Conservation (phyloP, 2,888 invertebrate genomes). For the Fissipunctia ypsillon region DNA sequence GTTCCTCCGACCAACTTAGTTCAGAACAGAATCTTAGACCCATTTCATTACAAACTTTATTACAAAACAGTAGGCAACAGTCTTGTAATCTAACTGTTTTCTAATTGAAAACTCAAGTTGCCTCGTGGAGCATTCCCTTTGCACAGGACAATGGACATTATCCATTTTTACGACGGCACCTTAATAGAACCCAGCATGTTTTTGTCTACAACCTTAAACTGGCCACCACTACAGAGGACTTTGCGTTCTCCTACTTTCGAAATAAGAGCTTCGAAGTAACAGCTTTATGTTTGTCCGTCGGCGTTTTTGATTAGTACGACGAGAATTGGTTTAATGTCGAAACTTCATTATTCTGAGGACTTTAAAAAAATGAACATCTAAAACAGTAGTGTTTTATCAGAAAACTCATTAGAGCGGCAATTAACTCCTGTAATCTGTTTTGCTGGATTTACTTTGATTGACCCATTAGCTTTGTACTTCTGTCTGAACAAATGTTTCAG, state of each 20-base stretch:
- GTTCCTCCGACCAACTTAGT: slow-evolving; percentile 51
- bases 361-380: slow-evolving; percentile 56
- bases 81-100: slow-evolving; percentile 61
- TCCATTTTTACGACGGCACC: slow-evolving; percentile 81
- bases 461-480: slow-evolving; percentile 21
- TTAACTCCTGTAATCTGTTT: slow-evolving; percentile 62
- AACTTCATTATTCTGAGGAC: slow-evolving; percentile 63
- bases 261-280: slow-evolving; percentile 53
- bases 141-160: slow-evolving; percentile 77
- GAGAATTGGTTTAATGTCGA: slow-evolving; percentile 75
- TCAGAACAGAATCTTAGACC: slow-evolving; percentile 29
- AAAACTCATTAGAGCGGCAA: slow-evolving; percentile 66
- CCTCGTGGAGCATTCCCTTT: slow-evolving; percentile 66
- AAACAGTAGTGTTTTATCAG: slow-evolving; percentile 63
- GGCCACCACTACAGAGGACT: slow-evolving; percentile 49
- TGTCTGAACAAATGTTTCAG: slow-evolving; percentile 5
- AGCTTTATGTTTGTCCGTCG: slow-evolving; percentile 54
- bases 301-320: slow-evolving; percentile 75
- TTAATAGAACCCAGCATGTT: slow-evolving; percentile 78
- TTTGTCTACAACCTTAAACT: slow-evolving; percentile 62
- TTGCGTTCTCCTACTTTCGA: slow-evolving; percentile 55
- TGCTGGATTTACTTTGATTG: slow-evolving; percentile 53
- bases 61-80: slow-evolving; percentile 53
- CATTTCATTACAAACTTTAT: slow-evolving; percentile 63
- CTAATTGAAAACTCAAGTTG: slow-evolving; percentile 75